A percentile compares a stretch with the other conserved stretches of the same genome.
These are phyloP conservation scores for Chiridota heheva DNA, from an alignment of 35 echinoderm and acorn worm genomes.

Conservation along the genomic window DNA sequence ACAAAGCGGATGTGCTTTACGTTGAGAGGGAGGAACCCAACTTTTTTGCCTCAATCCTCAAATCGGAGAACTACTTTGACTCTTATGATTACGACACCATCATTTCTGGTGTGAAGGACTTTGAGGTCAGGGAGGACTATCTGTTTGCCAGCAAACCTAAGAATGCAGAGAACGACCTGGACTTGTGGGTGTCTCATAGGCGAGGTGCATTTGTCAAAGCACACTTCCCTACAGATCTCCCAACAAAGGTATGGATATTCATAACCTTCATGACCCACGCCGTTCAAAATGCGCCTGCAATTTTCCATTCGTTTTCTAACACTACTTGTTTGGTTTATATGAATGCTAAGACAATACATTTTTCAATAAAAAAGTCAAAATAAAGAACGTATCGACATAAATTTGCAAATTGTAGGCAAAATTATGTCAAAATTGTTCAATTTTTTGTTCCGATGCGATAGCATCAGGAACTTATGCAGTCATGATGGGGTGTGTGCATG, in stretches of 20 bases:
- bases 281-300: too few relatives aligned
- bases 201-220: slow-evolving; percentile 52
- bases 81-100: slow-evolving; percentile 49
- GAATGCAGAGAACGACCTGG: not conserved
- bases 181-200: slow-evolving; percentile 77
- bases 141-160: slow-evolving; percentile 75
- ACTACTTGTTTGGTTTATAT: too few relatives aligned
- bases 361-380: too few relatives aligned
- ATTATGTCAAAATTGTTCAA: too few relatives aligned
- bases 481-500: too few relatives aligned
- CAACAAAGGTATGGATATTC: slow-evolving; percentile 62
- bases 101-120: slow-evolving; percentile 68
- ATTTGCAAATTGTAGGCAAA: too few relatives aligned
- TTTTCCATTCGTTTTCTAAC: too few relatives aligned
- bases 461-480: too few relatives aligned
- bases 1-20: slow-evolving; percentile 66
- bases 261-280: too few relatives aligned
- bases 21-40: slow-evolving; percentile 65
- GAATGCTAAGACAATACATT: too few relatives aligned
- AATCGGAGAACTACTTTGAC: slow-evolving; percentile 88
- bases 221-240: slow-evolving; percentile 43
- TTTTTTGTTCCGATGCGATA: too few relatives aligned
- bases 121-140: slow-evolving; percentile 82
- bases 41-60: slow-evolving; percentile 36
- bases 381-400: too few relatives aligned